A percentile compares a stretch with the other conserved stretches of the same genome.
Evolutionary conservation across 2,888 invertebrate genomes (phyloP).

Genomic region (Parnassius apollo): DNA sequence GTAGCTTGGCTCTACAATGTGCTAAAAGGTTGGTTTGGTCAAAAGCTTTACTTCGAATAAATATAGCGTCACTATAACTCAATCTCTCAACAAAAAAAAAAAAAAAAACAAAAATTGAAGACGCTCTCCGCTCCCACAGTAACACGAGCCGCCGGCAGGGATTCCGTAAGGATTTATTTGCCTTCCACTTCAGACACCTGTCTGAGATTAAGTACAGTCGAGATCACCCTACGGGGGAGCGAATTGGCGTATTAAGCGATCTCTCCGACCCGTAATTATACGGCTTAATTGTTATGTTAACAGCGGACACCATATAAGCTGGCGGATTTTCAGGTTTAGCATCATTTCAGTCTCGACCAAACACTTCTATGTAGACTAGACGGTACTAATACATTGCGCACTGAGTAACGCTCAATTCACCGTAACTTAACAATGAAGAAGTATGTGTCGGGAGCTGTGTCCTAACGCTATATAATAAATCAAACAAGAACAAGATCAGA

Average conservation of each 20-base stretch:
- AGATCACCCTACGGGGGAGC: neutral
- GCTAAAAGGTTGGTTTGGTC: too few relatives aligned
- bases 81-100: too few relatives aligned
- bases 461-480: neutral
- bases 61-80: too few relatives aligned
- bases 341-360: neutral
- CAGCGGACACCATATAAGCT: neutral
- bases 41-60: too few relatives aligned
- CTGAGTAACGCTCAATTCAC: neutral
- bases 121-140: neutral
- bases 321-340: neutral
- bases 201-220: constrained; percentile 11
- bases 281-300: neutral
- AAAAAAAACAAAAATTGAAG: too few relatives aligned
- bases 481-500: neutral
- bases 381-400: too few relatives aligned
- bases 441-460: neutral
- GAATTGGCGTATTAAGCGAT: constrained; percentile 1
- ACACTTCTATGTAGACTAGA: neutral
- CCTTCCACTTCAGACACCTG: constrained; percentile 16
- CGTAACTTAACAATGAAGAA: neutral
- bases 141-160: neutral
- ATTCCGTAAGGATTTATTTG: neutral
- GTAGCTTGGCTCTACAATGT: too few relatives aligned
- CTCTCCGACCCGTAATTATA: neutral